Evolutionary conservation across 2,888 invertebrate species (phyloP), one percentile per base, ranked within the genome.

Genomic region (Acanthosepion pharaonis): DNA sequence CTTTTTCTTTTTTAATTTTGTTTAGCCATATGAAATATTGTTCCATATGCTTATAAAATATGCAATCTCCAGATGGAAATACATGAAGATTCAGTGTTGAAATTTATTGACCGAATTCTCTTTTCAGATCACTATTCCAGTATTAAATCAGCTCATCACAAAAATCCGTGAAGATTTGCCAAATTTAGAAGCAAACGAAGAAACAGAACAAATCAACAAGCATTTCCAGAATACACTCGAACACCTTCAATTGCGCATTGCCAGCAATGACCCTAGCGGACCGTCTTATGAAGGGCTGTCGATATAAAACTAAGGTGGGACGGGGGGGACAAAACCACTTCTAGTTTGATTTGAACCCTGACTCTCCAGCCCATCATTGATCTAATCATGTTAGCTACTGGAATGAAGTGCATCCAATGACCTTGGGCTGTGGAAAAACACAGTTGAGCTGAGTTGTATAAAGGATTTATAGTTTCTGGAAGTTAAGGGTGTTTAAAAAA

Each of bases 131-230:
- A 98, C 98, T 0, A 98, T 98, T 25, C 98, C 98, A 96, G 98
- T 98, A 96, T 97, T 98, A 94, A 98, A 98, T 97, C 98, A 98
- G 97, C 98, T 99, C 94, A 98, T 99, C 95, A 98, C 98, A 91
- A 99, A 99, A 97, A 99, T 99, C 94, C 98, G 98, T 96, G 99
- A 99, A 96, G 99, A 99, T 97, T 97, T 99, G 59, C 99, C 99
- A 0, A 99, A 99, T 97, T 98, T 99, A 95, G 99, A 99, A 97
- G 98, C 98, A 94, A 99, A 98, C 42, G 99, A 99, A 96, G 99
- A 99, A 97, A 99, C 99, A 59, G 99, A 99, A 97, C 99, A 99
- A 98, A 99, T 99, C 96, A 98, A 98, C 95, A 99, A 99, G 97
- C 99, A 99, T 97, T 99, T 99, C 97, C 98, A 98, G 95, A 97